Percentiles rank a stretch among this genome's conserved stretches.
Conservation (phyloP, 2,797 vertebrate genomes). For the Coluber constrictor region DNA sequence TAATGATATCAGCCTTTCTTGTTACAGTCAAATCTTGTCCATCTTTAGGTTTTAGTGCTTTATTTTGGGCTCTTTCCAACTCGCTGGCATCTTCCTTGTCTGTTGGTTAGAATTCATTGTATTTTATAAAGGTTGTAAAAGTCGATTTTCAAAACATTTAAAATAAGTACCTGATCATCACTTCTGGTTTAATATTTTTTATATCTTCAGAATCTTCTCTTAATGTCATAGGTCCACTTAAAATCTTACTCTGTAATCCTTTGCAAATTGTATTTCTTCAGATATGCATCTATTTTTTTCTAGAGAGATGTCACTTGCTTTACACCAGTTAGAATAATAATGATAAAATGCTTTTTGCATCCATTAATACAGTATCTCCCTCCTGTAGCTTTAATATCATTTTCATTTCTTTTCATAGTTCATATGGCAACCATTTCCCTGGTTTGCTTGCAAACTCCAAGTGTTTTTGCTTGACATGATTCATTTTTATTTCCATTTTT, state of each 20-base stretch:
- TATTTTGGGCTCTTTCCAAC: background rate
- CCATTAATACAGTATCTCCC: background rate
- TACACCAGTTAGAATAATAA: background rate
- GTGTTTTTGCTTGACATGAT: background rate
- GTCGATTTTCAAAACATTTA: background rate
- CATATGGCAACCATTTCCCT: background rate
- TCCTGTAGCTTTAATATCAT: background rate
- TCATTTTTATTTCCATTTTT: background rate
- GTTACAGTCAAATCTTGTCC: background rate
- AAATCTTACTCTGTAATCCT: background rate
- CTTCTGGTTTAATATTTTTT: background rate
- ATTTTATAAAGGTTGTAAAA: background rate
- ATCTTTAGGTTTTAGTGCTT: background rate
- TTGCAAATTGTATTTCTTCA: background rate
- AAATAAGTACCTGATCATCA: background rate
- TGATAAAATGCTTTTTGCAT: background rate
- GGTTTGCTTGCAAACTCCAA: background rate
- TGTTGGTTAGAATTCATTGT: background rate
- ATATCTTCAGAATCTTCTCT: background rate
- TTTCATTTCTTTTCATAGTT: background rate
- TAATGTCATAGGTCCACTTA: background rate
- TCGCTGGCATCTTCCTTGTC: background rate
- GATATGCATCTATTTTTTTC: background rate
- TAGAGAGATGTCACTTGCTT: background rate
- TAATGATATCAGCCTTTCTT: background rate